A percentile compares a stretch with the other conserved stretches of the same genome.
Evolutionary conservation across 2,797 vertebrate species (phyloP).

Genomic region (Megalops cyprinoides): DNA sequence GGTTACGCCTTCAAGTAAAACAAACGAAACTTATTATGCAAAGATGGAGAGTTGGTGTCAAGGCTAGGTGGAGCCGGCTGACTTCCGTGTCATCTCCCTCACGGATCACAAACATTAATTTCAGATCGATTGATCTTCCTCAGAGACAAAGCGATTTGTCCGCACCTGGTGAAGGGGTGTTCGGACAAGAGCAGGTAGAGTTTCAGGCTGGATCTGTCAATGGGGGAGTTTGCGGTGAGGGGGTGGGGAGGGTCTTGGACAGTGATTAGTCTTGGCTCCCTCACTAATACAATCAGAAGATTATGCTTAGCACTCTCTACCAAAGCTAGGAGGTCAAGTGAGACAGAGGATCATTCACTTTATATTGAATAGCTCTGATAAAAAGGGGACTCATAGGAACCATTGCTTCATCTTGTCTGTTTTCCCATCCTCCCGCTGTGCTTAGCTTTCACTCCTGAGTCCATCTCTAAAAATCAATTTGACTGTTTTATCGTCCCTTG

Average conservation of each 20-base stretch:
- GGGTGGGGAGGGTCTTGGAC: too few relatives aligned
- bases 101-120: conserved; percentile 62
- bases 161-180: conserved; percentile 56
- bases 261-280: too few relatives aligned
- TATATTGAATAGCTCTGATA: background rate
- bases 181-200: too few relatives aligned
- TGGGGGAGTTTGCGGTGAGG: too few relatives aligned
- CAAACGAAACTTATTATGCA: conserved; percentile 74
- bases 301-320: background rate
- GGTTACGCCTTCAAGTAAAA: conserved; percentile 71
- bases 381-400: too few relatives aligned
- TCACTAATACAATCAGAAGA: conserved; percentile 34
- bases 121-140: conserved; percentile 64
- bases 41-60: conserved; percentile 80
- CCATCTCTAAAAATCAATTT: too few relatives aligned
- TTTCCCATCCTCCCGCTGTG: too few relatives aligned
- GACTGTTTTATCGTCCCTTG: too few relatives aligned
- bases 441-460: too few relatives aligned
- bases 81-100: conserved; percentile 57
- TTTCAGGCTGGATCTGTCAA: too few relatives aligned
- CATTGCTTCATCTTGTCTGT: too few relatives aligned
- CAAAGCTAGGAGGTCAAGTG: conserved; percentile 16
- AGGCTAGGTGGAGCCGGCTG: conserved; percentile 48
- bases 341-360: background rate
- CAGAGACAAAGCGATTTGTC: conserved; percentile 44